Evolutionary conservation across 1,140 invertebrate species (phyloP), one percentile per base, ranked within the genome.

Genomic region (Orchestia grillus): DNA sequence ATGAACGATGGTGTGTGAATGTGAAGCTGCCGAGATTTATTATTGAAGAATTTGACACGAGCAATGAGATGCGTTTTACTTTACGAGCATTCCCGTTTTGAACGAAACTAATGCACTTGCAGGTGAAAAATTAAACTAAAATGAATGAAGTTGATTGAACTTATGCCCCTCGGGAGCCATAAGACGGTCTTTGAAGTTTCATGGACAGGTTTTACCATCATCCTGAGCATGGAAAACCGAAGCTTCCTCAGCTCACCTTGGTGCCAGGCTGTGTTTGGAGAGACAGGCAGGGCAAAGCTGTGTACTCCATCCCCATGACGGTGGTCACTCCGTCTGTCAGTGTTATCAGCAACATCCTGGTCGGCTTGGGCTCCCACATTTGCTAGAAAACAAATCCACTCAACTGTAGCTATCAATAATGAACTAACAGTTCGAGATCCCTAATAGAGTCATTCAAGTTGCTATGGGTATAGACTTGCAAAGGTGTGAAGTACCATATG

Each of bases 181-280:
- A n/a, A n/a, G n/a, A n/a, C n/a, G n/a, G n/a, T n/a, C n/a, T n/a
- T n/a, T n/a, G n/a, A n/a, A n/a, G n/a, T n/a, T n/a, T n/a, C n/a
- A n/a, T n/a, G n/a, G n/a, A n/a, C n/a, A n/a, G n/a, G n/a, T n/a
- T n/a, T n/a, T n/a, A n/a, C n/a, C n/a, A n/a, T n/a, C n/a, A 77
- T 19, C 28, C 11, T 77, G 36, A 3, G 28, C 11, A 77, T 36
- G 3, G 11, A 77, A 77, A 77, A 77, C 3, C 36, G 11, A 77
- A 3, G 62, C 28, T 36, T 77, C 28, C 62, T 42, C 3, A 90
- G 88, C 40, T 94, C 11, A 94, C 92, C 92, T 94, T 94, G 43
- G 92, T 94, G 43, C 92, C 92, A 94, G 92, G 92, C 44, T 94
- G 41, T n/a, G 92, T 94, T 44, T 94, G 92, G 1, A 94, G 44